Evolutionary conservation across 1,140 invertebrate genomes (phyloP).

Genomic region (Oreohelix idahoensis): DNA sequence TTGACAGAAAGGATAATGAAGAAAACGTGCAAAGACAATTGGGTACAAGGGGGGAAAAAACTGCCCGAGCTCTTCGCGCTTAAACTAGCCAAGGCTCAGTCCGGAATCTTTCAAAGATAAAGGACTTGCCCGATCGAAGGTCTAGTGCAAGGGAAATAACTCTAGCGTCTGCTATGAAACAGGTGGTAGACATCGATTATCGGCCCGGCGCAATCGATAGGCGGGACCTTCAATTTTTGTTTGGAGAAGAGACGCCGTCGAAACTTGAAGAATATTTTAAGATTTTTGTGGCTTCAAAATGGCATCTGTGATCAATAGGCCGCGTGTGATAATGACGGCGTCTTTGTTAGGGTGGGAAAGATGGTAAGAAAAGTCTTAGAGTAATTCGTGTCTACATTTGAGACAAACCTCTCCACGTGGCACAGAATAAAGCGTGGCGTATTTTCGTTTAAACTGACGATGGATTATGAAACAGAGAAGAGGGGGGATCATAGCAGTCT

Average conservation of each 20-base stretch:
- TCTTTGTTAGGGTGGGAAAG: background rate
- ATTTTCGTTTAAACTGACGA: no score
- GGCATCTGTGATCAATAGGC: slow-evolving; percentile 9
- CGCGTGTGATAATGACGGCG: background rate
- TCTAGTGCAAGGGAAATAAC: slow-evolving; percentile 12
- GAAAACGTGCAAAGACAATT: background rate
- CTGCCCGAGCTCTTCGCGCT: background rate
- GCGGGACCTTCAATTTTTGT: background rate
- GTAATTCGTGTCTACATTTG: background rate
- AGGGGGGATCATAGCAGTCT: no score
- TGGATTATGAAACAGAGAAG: no score
- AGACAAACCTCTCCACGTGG: background rate
- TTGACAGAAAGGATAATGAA: background rate
- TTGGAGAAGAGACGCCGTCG: background rate
- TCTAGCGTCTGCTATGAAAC: background rate
- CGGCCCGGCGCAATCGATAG: background rate
- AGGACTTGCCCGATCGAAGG: background rate
- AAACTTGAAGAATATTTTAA: slow-evolving; percentile 8
- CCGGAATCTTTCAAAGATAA: background rate
- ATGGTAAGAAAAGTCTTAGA: background rate
- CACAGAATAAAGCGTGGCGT: background rate
- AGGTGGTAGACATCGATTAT: slow-evolving; percentile 14
- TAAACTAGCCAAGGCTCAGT: background rate
- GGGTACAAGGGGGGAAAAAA: background rate
- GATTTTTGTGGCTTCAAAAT: slow-evolving; percentile 10